Evolutionary conservation across 2,113 vertebrate genomes (phyloP).

Genomic region (Circaetus cinerascens): DNA sequence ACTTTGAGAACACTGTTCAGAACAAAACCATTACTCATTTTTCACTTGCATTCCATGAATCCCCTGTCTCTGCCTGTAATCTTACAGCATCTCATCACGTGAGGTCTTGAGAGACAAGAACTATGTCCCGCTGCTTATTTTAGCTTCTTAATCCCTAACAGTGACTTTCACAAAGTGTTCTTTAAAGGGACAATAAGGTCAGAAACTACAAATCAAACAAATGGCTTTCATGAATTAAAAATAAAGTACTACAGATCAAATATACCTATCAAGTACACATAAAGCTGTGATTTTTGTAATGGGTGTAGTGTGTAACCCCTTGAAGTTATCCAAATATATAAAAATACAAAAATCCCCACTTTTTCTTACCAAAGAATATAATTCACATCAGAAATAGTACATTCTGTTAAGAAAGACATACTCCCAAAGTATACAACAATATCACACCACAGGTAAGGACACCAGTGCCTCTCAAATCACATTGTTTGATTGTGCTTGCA

Average conservation of each 20-base stretch:
- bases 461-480: not conserved
- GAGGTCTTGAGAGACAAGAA: slow-evolving; percentile 34
- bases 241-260: not conserved
- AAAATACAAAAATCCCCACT: not conserved
- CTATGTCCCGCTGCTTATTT: slow-evolving; percentile 26
- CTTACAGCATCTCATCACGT: not conserved
- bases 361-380: not conserved
- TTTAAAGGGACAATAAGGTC: slow-evolving; percentile 9
- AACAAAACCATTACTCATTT: slow-evolving; percentile 54
- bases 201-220: slow-evolving; percentile 27
- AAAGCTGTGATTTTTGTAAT: not conserved
- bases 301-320: not conserved
- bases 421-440: not conserved
- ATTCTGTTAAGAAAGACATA: not conserved
- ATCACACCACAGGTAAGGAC: not conserved
- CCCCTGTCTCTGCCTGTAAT: not conserved
- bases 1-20: not conserved
- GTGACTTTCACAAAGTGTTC: slow-evolving; percentile 30
- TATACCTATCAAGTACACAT: not conserved
- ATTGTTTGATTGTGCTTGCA: not conserved
- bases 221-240: slow-evolving; percentile 52
- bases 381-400: not conserved
- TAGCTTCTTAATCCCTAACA: slow-evolving; percentile 13
- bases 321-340: not conserved
- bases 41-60: slow-evolving; percentile 6